These are phyloP conservation scores for Orius insidiosus DNA, from an alignment of 1,140 invertebrate genomes.

Conservation along the genomic window DNA sequence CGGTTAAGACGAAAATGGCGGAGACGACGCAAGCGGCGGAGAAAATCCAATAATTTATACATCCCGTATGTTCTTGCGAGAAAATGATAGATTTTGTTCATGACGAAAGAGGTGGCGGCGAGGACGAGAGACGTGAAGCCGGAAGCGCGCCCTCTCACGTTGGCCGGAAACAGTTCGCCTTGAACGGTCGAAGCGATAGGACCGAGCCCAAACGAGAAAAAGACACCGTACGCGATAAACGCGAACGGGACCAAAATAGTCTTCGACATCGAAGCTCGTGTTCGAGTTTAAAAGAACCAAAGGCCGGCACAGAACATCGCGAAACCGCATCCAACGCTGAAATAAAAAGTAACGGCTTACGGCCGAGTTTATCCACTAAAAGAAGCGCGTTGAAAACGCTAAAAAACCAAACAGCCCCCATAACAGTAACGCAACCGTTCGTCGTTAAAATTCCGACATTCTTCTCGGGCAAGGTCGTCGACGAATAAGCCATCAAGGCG, in stretches of 20 bases:
- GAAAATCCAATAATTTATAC: slow-evolving; percentile 53
- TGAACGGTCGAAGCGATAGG: slow-evolving; percentile 27
- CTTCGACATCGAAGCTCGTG: slow-evolving; percentile 18
- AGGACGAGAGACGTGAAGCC: slow-evolving; percentile 50
- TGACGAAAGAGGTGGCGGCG: slow-evolving; percentile 50
- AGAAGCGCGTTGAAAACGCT: slow-evolving; percentile 18
- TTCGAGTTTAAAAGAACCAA: slow-evolving; percentile 27
- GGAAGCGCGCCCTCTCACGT: slow-evolving; percentile 22
- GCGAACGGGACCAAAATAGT: slow-evolving; percentile 25
- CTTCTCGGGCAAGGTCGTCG: slow-evolving; percentile 12
- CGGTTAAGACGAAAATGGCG: slow-evolving; percentile 39
- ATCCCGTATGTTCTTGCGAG: slow-evolving; percentile 29
- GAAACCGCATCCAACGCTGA: slow-evolving; percentile 21
- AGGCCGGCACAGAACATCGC: slow-evolving; percentile 27
- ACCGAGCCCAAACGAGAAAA: slow-evolving; percentile 23
- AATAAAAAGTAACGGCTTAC: slow-evolving; percentile 23
- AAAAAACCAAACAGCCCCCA: slow-evolving; percentile 8
- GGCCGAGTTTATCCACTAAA: slow-evolving; percentile 26
- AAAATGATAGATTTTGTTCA: slow-evolving; percentile 54
- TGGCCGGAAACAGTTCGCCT: slow-evolving; percentile 27
- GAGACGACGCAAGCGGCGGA: slow-evolving; percentile 41
- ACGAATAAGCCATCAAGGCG: slow-evolving; percentile 12
- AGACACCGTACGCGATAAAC: slow-evolving; percentile 22
- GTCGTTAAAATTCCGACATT: slow-evolving; percentile 3
- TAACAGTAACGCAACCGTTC: slow-evolving; percentile 12